Conservation (phyloP, 2,113 vertebrate species). For the Glareola pratincola region DNA sequence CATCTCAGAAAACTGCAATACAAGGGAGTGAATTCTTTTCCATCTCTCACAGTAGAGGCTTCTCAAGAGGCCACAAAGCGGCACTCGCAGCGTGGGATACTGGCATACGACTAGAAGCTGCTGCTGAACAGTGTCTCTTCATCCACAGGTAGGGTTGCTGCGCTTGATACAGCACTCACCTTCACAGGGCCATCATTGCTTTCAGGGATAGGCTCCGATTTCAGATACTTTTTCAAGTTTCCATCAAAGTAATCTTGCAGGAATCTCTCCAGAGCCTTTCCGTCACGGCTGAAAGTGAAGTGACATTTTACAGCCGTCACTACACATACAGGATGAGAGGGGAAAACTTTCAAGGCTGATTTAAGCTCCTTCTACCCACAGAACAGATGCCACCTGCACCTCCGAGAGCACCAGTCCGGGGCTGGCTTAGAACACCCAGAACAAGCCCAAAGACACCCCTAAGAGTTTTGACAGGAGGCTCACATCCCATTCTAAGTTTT, state of each 20-base stretch:
- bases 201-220: slow-evolving; percentile 92
- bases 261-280: slow-evolving; percentile 92
- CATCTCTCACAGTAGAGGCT: background rate
- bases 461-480: background rate
- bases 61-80: background rate
- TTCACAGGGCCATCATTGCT: slow-evolving; percentile 95
- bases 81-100: accelerated
- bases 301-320: background rate
- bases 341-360: background rate
- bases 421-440: background rate
- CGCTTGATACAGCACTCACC: slow-evolving; percentile 59
- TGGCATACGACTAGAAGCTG: background rate
- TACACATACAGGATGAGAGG: background rate
- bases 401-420: background rate
- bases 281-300: slow-evolving; percentile 83
- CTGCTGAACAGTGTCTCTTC: background rate
- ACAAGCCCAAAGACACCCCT: background rate
- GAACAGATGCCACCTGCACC: background rate
- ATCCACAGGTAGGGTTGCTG: background rate
- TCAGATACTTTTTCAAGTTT: slow-evolving; percentile 91
- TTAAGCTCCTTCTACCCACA: slow-evolving; percentile 20
- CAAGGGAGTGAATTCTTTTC: background rate
- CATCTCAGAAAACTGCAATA: background rate
- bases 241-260: slow-evolving; percentile 92
- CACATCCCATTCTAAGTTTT: background rate